These are phyloP conservation scores for Thera obeliscata DNA, from an alignment of 2,888 invertebrate genomes.

Conservation along the genomic window DNA sequence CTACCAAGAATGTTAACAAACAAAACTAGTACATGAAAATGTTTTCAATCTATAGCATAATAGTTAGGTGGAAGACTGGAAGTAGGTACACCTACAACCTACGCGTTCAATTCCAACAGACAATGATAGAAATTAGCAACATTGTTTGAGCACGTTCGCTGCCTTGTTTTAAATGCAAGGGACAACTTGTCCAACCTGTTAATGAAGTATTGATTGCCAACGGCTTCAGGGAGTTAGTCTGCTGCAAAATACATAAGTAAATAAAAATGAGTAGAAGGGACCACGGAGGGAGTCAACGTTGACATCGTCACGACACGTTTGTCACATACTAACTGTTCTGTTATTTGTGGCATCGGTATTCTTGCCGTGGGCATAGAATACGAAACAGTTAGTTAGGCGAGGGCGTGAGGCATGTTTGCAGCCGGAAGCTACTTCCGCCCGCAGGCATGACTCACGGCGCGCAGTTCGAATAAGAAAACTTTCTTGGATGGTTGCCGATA, in stretches of 20 bases:
- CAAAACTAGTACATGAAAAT: too few species aligned
- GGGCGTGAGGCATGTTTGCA: conserved; percentile 46
- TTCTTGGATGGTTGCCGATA: conserved; percentile 34
- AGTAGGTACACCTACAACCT: background rate
- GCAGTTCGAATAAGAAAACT: conserved; percentile 34
- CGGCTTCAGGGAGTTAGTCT: background rate
- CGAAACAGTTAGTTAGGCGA: conserved; percentile 26
- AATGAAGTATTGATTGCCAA: conserved; percentile 9
- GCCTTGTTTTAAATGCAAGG: conserved; percentile 8
- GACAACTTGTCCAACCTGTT: conserved; percentile 10
- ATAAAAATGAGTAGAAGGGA: too few species aligned
- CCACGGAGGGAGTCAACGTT: background rate
- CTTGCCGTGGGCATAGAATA: conserved; percentile 36
- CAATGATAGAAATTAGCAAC: conserved; percentile 9
- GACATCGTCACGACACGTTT: conserved; percentile 9
- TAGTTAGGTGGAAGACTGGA: background rate
- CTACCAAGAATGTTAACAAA: too few species aligned
- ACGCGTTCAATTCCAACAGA: background rate
- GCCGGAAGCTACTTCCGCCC: conserved; percentile 64
- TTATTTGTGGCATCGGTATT: conserved; percentile 9
- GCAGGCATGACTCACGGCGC: conserved; percentile 44
- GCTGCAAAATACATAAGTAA: background rate
- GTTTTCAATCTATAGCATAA: background rate
- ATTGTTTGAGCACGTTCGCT: conserved; percentile 11
- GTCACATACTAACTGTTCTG: conserved; percentile 2